Evolutionary conservation across 2,113 vertebrate species (phyloP).

Genomic region (Seriola rivoliana): DNA sequence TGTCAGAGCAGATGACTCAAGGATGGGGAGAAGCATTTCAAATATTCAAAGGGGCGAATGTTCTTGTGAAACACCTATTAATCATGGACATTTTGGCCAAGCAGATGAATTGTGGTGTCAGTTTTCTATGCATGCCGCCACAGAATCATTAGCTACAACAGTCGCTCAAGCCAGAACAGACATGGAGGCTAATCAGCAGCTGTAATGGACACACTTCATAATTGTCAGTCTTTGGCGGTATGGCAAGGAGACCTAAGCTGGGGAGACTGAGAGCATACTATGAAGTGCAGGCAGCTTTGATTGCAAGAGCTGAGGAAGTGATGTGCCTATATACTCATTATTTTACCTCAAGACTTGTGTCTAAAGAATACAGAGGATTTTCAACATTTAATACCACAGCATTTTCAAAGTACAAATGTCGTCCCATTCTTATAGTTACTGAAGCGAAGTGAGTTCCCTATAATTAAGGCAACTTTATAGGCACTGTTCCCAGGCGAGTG

Average conservation of each 20-base stretch:
- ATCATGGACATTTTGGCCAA: slow-evolving; percentile 78
- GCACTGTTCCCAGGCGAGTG: slow-evolving; percentile 74
- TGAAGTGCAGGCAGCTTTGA: slow-evolving; percentile 66
- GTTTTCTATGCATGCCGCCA: slow-evolving; percentile 75
- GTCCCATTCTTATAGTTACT: slow-evolving; percentile 76
- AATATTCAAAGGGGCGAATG: slow-evolving; percentile 82
- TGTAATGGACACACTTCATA: slow-evolving; percentile 87
- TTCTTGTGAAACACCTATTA: slow-evolving; percentile 84
- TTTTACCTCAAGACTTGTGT: slow-evolving; percentile 67
- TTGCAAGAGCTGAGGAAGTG: slow-evolving; percentile 55
- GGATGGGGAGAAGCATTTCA: slow-evolving; percentile 79
- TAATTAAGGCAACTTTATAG: slow-evolving; percentile 85
- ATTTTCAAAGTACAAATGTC: slow-evolving; percentile 73
- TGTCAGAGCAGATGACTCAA: slow-evolving; percentile 76
- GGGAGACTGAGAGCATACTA: slow-evolving; percentile 52
- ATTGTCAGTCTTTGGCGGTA: slow-evolving; percentile 79
- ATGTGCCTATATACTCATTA: slow-evolving; percentile 74
- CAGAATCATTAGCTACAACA: slow-evolving; percentile 82
- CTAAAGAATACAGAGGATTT: slow-evolving; percentile 71
- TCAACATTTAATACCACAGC: slow-evolving; percentile 68
- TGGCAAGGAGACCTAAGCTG: slow-evolving; percentile 55
- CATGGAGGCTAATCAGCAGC: slow-evolving; percentile 83
- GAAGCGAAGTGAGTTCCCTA: slow-evolving; percentile 77
- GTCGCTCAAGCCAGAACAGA: slow-evolving; percentile 76
- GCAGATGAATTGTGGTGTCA: slow-evolving; percentile 81